Evolutionary conservation across 2,797 vertebrate species (phyloP), one percentile per base, ranked within the genome.

Genomic region (Nothura maculosa): DNA sequence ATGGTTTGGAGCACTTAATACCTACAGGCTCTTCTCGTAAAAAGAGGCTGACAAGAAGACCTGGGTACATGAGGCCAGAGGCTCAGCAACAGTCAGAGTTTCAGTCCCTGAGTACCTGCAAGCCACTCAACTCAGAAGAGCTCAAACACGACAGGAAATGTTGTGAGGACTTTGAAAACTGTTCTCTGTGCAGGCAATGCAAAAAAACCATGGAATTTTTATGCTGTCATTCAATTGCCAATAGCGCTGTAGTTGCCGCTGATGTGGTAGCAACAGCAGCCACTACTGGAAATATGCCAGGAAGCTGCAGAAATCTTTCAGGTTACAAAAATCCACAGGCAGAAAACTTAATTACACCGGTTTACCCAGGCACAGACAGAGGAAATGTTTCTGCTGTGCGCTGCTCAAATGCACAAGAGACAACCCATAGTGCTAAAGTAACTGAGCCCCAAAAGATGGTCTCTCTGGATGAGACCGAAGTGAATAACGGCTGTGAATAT

Each of bases 11-110:
- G 54, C 93, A 97, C 13, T 95, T 75, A 72, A 67, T 96, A 68
- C 94, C 94, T 57, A 94, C 82, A 9, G 94, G 52, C 24, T 91
- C 87, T 57, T 81, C 91, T 60, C 92, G n/a, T 85, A 97, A 95
- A 66, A 98, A 98, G 97, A 98, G 97, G 85, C 96, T 98, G 94
- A 96, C 98, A 82, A 97, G 93, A 91, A 97, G 97, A 86, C 98
- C 98, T 1, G 98, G 98, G 52, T 98, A 98, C 96, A 96, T 98
- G 98, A 98, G 98, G 92, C 93, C 95, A 42, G 95, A 98, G 55
- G 96, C 95, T 68, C 86, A 96, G 93, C 92, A 70, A 15, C 91
- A 87, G 87, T 92, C 94, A 75, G 75, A 93, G 70, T 85, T 95
- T 82, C 94, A 89, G 55, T 74, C 89, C 61, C 20, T n/a, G 6